Evolutionary conservation across 2,888 invertebrate genomes (phyloP), one percentile per base, ranked within the genome.

Genomic region (Drosophila robusta): DNA sequence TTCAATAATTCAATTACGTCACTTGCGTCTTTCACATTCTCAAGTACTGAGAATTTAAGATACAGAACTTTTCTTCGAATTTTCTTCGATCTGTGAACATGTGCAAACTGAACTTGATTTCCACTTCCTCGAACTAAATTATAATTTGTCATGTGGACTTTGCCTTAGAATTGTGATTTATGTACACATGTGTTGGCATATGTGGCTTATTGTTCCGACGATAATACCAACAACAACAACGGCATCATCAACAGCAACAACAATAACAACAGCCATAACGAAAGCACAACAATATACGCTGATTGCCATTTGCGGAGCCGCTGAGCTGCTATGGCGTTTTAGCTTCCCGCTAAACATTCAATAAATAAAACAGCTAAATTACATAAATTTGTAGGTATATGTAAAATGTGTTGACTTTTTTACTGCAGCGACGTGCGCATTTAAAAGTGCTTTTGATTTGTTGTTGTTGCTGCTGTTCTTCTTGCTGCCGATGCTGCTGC

Each of bases 321-420:
- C 14, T 38, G 16, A 9, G 3, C n/a, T 54, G 38, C 39, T 39
- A 29, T 42, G 22, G 26, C 42, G 18, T 18, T 58, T 65, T 55
- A 44, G 66, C 63, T 32, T 49, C 24, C 16, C 60, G 57, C 80
- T 70, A 79, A 83, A 89, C 75, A 89, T 89, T 89, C 83, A 84
- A 84, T 84, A 89, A 84, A 84, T 84, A 83, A 87, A 75, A 72
- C 61, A 47, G 72, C 75, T 66, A 78, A 87, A 89, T 84, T 78
- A 89, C 64, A 78, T 78, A 78, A 63, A 78, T 78, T 74, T 61
- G 70, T 68, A 29, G 29, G 39, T 55, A 18, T 75, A 70, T 71
- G 66, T 66, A 62, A 78, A 84, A 87, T 84, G 78, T 81, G 89
- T 78, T 89, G 89, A 84, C 72, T 78, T 89, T 89, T 84, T 84